Conservation (phyloP, 2,888 invertebrate species). For the Oxyteleia sp. region DNA sequence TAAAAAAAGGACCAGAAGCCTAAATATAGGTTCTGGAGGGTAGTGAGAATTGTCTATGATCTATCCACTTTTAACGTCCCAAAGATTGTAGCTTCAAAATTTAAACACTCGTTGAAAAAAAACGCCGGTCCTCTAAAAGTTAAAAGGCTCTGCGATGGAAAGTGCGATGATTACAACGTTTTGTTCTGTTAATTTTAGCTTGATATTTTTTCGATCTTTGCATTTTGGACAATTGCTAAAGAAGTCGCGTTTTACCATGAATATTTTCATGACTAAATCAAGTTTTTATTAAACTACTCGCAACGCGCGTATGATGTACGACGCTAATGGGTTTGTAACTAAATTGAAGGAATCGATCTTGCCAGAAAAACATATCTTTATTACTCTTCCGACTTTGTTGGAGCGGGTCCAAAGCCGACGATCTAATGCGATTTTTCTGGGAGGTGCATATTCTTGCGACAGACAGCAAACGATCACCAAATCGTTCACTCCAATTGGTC, state of each 20-base stretch:
- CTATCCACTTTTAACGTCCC: no score
- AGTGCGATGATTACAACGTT: no score
- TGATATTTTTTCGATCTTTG: no score
- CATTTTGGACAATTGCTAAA: no score
- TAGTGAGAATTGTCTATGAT: no score
- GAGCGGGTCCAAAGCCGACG: constrained; percentile 47
- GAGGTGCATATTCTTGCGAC: constrained; percentile 66
- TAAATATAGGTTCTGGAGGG: no score
- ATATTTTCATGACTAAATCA: constrained; percentile 33
- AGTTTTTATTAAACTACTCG: constrained; percentile 41
- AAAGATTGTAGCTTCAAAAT: no score
- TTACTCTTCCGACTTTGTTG: constrained; percentile 60
- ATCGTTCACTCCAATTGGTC: constrained; percentile 60
- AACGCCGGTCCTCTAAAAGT: no score
- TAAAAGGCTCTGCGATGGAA: no score
- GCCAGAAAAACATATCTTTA: constrained; percentile 57
- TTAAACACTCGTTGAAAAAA: no score
- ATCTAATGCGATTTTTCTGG: constrained; percentile 59
- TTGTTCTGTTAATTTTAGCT: no score
- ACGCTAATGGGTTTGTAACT: constrained; percentile 59
- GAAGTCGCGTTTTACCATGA: constrained; percentile 31
- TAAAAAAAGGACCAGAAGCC: no score
- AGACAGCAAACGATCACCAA: constrained; percentile 58
- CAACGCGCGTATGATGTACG: constrained; percentile 47
- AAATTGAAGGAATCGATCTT: constrained; percentile 64